Conservation (phyloP, 1,140 invertebrate species). For the Chionoecetes opilio region DNA sequence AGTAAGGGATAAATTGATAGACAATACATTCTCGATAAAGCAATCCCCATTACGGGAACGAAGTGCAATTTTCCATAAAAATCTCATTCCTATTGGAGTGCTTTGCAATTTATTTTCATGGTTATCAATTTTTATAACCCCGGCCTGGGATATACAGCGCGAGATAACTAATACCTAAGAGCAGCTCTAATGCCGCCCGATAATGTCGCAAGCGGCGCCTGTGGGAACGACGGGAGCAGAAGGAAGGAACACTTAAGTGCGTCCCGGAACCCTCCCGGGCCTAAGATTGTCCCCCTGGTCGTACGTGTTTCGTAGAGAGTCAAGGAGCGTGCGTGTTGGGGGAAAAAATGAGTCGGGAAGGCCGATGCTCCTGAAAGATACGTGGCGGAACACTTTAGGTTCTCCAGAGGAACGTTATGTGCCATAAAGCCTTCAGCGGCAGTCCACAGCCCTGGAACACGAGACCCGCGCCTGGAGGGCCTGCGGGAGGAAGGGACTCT, state of each 20-base stretch:
- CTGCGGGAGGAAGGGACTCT: not conserved
- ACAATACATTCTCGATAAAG: slow-evolving; percentile 77
- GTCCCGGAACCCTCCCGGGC: not conserved
- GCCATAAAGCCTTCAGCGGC: slow-evolving; percentile 15
- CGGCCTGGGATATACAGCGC: slow-evolving; percentile 67
- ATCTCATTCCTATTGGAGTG: slow-evolving; percentile 79
- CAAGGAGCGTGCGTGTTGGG: slow-evolving; percentile 14
- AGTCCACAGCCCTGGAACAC: slow-evolving; percentile 23
- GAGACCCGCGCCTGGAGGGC: not conserved
- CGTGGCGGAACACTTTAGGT: slow-evolving; percentile 24
- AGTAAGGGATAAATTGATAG: slow-evolving; percentile 75
- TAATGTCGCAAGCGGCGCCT: slow-evolving; percentile 63
- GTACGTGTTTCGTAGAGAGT: not conserved
- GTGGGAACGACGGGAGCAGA: not conserved
- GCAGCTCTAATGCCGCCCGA: slow-evolving; percentile 73
- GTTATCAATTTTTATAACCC: slow-evolving; percentile 79
- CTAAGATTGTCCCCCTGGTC: not conserved
- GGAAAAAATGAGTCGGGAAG: slow-evolving; percentile 28
- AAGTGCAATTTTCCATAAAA: slow-evolving; percentile 79
- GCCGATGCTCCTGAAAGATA: slow-evolving; percentile 17
- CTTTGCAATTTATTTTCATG: slow-evolving; percentile 76
- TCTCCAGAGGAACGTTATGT: slow-evolving; percentile 18
- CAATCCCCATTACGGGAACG: slow-evolving; percentile 76
- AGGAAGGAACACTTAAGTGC: slow-evolving; percentile 36
- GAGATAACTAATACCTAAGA: slow-evolving; percentile 78